Conservation (phyloP, 2,797 vertebrate species). For the Chiroxiphia lanceolata region DNA sequence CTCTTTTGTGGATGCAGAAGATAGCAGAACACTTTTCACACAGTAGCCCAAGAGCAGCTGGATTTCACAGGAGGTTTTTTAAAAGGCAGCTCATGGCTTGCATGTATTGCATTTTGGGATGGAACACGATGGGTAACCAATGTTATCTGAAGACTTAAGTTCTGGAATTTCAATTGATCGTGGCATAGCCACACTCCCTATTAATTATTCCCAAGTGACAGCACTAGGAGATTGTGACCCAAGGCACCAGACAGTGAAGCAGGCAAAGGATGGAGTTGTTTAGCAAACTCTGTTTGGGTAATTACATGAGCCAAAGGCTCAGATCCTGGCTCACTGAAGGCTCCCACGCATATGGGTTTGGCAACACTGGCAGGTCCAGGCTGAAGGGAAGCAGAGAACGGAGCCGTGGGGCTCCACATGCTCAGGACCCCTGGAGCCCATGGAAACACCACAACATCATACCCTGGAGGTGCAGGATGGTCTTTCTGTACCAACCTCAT, state of each 20-base stretch:
- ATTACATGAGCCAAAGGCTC: not conserved
- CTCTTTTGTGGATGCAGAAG: not conserved
- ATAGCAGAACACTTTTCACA: not conserved
- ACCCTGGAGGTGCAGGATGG: accelerated
- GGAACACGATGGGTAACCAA: not conserved
- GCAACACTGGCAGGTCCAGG: not conserved
- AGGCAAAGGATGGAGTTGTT: not conserved
- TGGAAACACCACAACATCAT: accelerated
- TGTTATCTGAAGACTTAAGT: not conserved
- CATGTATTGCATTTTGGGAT: not conserved
- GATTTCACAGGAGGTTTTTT: not conserved
- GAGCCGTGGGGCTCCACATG: accelerated
- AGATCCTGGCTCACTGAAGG: not conserved
- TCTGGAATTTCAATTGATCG: not conserved
- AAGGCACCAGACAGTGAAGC: not conserved
- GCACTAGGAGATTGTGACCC: not conserved
- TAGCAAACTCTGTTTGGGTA: not conserved
- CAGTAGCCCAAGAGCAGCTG: not conserved
- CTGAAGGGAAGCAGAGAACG: not conserved
- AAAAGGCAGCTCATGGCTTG: not conserved
- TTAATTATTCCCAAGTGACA: not conserved
- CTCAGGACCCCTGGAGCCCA: not conserved
- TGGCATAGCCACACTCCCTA: not conserved
- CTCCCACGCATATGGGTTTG: accelerated
- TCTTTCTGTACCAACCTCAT: not conserved